Evolutionary conservation across 1,140 invertebrate species (phyloP).

Genomic region (Drosophila bifasciata): DNA sequence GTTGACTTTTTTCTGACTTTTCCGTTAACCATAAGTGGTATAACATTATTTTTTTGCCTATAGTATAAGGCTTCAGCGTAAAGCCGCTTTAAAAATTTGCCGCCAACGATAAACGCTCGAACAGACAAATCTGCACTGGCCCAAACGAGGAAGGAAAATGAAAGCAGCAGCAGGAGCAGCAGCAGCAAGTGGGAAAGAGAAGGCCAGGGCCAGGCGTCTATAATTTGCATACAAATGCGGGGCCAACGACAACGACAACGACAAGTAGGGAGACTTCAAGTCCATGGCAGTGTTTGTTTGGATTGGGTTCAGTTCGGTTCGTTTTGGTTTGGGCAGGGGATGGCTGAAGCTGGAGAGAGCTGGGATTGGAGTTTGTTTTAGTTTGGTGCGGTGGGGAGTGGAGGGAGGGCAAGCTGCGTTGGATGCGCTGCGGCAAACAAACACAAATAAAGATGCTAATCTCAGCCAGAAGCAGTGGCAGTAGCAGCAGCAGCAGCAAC

Average conservation of each 20-base stretch:
- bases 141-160: constrained; percentile 32
- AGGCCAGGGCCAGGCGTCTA: constrained; percentile 72
- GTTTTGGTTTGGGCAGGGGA: neutral
- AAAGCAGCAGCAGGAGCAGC: constrained; percentile 29
- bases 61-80: constrained; percentile 16
- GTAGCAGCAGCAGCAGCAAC: constrained; percentile 12
- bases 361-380: constrained; percentile 46
- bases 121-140: constrained; percentile 70
- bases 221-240: constrained; percentile 82
- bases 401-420: constrained; percentile 19
- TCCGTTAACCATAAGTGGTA: too few species aligned
- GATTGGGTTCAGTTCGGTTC: constrained; percentile 15
- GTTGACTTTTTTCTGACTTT: too few species aligned
- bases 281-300: constrained; percentile 51
- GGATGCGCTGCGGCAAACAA: constrained; percentile 65
- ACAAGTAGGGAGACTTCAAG: constrained; percentile 53
- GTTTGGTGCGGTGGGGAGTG: constrained; percentile 32
- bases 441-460: constrained; percentile 83
- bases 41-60: too few species aligned
- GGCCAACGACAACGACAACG: constrained; percentile 49
- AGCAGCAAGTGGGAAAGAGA: constrained; percentile 25
- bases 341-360: neutral
- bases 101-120: constrained; percentile 68
- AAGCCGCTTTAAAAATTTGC: constrained; percentile 66
- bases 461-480: constrained; percentile 69